phyloP scores from a whole-genome alignment of 2,888 invertebrate species.

The Glyphotaelius pellucidus region DNA sequence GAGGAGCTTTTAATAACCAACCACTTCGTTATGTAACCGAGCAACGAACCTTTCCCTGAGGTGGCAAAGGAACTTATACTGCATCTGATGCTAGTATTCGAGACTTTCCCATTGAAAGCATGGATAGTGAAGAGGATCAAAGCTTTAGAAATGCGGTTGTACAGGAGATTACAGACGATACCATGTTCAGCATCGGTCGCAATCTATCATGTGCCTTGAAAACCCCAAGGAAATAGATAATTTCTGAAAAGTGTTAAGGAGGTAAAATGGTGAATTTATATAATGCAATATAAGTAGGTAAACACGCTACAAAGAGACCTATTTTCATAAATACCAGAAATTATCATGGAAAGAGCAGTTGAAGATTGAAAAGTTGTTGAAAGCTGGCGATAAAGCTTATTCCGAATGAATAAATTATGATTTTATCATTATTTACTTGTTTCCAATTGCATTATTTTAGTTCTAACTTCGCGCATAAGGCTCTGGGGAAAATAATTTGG shows the following conservation, averaged over 20 bases:
- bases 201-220: not conserved
- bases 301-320: not conserved
- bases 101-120: not conserved
- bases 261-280: not conserved
- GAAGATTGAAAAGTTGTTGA: no score
- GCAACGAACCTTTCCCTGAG: not conserved
- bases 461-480: no score
- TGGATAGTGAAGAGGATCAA: not conserved
- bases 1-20: not conserved
- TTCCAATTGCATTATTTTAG: no score
- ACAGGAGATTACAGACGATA: not conserved
- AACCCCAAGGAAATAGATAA: not conserved
- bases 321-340: no score
- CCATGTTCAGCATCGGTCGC: not conserved
- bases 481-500: no score
- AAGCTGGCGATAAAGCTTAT: no score
- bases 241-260: not conserved
- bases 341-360: no score
- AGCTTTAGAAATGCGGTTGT: not conserved
- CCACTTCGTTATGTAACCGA: not conserved
- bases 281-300: not conserved
- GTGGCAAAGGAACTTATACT: not conserved
- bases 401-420: no score
- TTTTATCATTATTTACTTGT: no score
- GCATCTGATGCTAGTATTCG: not conserved